Evolutionary conservation across 2,797 vertebrate genomes (phyloP).

Genomic region (Melanotaenia maccullochi): DNA sequence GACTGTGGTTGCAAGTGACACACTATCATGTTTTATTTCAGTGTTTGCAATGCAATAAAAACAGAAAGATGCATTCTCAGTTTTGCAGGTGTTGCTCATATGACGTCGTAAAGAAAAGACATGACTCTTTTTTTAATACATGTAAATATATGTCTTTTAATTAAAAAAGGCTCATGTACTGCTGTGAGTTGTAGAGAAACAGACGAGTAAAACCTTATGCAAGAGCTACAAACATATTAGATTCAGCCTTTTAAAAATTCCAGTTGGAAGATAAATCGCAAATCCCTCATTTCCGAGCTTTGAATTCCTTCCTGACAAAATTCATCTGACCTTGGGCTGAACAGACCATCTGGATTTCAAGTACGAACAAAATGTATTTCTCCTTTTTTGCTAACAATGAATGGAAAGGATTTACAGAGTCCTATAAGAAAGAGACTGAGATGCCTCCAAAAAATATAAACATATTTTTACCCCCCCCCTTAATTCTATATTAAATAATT

Average conservation of each 20-base stretch:
- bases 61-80: slow-evolving; percentile 5
- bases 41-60: slow-evolving; percentile 46
- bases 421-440: not conserved
- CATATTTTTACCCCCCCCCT: not conserved
- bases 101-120: slow-evolving; percentile 21
- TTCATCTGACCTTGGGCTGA: slow-evolving; percentile 5
- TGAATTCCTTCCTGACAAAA: not conserved
- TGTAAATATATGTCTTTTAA: slow-evolving; percentile 50
- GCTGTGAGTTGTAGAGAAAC: slow-evolving; percentile 23
- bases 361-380: not conserved
- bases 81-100: slow-evolving; percentile 16
- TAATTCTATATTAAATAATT: not conserved
- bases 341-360: slow-evolving; percentile 8
- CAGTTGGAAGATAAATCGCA: slow-evolving; percentile 17
- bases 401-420: slow-evolving; percentile 4
- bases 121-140: slow-evolving; percentile 49
- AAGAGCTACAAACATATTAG: slow-evolving; percentile 8
- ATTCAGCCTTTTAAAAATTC: slow-evolving; percentile 21
- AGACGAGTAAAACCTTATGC: slow-evolving; percentile 26
- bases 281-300: slow-evolving; percentile 4
- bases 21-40: slow-evolving; percentile 31
- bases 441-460: slow-evolving; percentile 15
- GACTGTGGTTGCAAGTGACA: slow-evolving; percentile 27
- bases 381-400: not conserved
- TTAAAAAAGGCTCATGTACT: slow-evolving; percentile 40